Conservation (phyloP, 2,113 vertebrate species). For the Chrysemys picta region DNA sequence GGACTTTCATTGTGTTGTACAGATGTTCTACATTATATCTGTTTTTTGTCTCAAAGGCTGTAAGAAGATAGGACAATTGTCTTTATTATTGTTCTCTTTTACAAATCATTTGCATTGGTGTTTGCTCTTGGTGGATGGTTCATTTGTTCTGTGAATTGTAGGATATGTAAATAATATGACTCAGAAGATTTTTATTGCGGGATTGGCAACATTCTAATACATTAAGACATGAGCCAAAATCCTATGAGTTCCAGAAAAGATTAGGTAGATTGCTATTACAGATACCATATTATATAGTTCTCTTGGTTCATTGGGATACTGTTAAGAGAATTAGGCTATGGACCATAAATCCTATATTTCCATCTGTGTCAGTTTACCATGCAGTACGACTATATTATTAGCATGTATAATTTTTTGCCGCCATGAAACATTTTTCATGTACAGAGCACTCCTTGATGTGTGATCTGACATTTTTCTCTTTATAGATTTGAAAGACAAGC, state of each 20-base stretch:
- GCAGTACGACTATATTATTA: conserved; percentile 26
- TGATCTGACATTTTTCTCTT: conserved; percentile 28
- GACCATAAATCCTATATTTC: conserved; percentile 63
- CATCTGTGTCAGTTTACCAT: conserved; percentile 63
- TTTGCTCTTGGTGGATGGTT: conserved; percentile 71
- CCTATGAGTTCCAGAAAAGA: conserved; percentile 48
- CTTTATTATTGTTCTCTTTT: conserved; percentile 59
- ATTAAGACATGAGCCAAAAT: conserved; percentile 64
- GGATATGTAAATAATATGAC: conserved; percentile 76
- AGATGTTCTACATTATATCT: conserved; percentile 75
- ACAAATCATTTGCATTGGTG: conserved; percentile 67
- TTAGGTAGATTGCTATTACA: conserved; percentile 61
- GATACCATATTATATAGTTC: conserved; percentile 6
- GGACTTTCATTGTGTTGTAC: conserved; percentile 68
- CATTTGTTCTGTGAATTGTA: conserved; percentile 65
- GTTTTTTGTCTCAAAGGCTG: conserved; percentile 70
- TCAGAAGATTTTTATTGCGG: conserved; percentile 76
- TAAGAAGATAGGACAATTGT: conserved; percentile 71
- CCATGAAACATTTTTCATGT: conserved; percentile 51
- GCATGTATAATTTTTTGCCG: conserved; percentile 21
- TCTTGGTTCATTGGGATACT: conserved; percentile 52
- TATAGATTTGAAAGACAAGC: conserved; percentile 1
- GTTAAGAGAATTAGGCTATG: conserved; percentile 62
- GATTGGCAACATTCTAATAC: conserved; percentile 71
- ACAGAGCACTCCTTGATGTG: neutral